Evolutionary conservation across 2,797 vertebrate species (phyloP).

Genomic region (Schizopygopsis malacanthus): DNA sequence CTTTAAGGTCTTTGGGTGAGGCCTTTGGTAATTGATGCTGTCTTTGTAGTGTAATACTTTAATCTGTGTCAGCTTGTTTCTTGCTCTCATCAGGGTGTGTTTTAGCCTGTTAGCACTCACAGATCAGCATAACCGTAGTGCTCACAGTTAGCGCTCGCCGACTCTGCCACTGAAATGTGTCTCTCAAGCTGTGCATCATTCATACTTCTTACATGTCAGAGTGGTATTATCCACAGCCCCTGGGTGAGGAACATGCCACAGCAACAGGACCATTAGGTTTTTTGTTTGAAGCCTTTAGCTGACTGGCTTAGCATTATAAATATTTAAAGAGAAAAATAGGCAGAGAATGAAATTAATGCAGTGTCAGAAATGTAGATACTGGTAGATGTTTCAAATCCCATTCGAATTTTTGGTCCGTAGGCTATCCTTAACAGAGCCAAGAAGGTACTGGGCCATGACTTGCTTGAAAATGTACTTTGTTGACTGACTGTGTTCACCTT

Average conservation of each 20-base stretch:
- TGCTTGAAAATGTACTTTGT: conserved; percentile 11
- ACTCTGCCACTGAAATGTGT: conserved; percentile 10
- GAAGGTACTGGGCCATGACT: neutral
- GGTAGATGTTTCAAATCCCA: conserved; percentile 23
- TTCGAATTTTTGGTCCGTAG: conserved; percentile 7
- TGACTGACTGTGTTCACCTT: conserved; percentile 25
- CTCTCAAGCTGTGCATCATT: conserved; percentile 47
- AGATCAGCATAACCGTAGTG: neutral
- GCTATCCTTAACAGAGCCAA: conserved; percentile 16
- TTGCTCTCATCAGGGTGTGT: conserved; percentile 36
- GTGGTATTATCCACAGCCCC: conserved; percentile 34
- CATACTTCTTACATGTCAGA: conserved; percentile 36
- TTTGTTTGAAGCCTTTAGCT: conserved; percentile 30
- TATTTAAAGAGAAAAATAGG: conserved; percentile 28
- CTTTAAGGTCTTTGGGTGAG: conserved; percentile 50
- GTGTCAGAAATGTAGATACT: conserved; percentile 28
- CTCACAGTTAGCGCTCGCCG: neutral
- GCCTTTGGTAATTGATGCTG: conserved; percentile 55
- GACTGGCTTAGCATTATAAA: conserved; percentile 13
- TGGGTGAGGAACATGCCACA: conserved; percentile 18
- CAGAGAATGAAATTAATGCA: conserved; percentile 17
- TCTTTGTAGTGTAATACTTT: conserved; percentile 55
- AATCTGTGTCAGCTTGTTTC: conserved; percentile 51
- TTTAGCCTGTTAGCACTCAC: conserved; percentile 26
- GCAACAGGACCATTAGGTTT: conserved; percentile 23